Evolutionary conservation across 2,797 vertebrate species (phyloP).

Genomic region (Poliocrania exsul): DNA sequence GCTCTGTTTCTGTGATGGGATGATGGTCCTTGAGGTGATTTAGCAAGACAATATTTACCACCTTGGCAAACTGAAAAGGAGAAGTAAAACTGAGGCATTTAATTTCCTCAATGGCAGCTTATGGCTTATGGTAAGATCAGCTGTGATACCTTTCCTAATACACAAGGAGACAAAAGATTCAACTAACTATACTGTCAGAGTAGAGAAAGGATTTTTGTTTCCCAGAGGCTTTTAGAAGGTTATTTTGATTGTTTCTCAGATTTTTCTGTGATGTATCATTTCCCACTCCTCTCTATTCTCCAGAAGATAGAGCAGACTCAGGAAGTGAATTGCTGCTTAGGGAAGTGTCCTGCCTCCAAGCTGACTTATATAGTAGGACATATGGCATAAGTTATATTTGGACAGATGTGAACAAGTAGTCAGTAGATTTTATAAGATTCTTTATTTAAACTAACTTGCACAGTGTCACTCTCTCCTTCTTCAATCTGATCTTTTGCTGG

Average conservation of each 20-base stretch:
- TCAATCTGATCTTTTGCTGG: conserved; percentile 49
- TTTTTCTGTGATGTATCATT: conserved; percentile 26
- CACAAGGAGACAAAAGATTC: neutral
- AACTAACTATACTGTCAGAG: neutral
- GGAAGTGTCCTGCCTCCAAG: conserved; percentile 68
- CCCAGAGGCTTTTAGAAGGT: neutral
- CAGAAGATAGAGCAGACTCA: conserved; percentile 55
- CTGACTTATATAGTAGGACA: conserved; percentile 70
- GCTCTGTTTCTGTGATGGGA: neutral
- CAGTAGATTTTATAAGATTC: conserved; percentile 66
- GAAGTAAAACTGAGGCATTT: neutral
- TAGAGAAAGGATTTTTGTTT: conserved; percentile 6
- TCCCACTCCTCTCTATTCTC: neutral
- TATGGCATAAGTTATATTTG: conserved; percentile 69
- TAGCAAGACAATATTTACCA: neutral
- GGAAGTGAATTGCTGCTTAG: conserved; percentile 62
- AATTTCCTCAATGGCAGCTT: neutral
- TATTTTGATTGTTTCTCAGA: conserved; percentile 49
- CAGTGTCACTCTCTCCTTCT: conserved; percentile 58
- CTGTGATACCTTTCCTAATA: neutral
- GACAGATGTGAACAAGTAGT: conserved; percentile 73
- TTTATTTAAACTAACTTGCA: conserved; percentile 70
- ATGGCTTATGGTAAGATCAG: neutral
- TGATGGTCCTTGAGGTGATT: neutral
- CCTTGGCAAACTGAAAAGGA: neutral